Evolutionary conservation across 2,797 vertebrate species (phyloP).

Genomic region (Crossoptilon crossoptilon): DNA sequence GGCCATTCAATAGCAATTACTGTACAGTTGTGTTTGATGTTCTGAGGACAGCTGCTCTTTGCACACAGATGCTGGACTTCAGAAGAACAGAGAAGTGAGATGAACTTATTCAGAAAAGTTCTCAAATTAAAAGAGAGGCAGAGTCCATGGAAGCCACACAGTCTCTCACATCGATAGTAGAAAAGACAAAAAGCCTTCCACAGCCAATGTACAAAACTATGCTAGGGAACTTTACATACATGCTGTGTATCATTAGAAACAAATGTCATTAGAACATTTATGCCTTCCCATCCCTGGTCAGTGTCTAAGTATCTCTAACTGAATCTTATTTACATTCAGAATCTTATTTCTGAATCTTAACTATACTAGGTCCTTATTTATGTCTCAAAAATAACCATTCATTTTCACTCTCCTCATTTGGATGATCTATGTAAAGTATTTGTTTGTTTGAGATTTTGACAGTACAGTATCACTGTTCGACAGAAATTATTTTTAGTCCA

Average conservation of each 20-base stretch:
- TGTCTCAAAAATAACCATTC: not conserved
- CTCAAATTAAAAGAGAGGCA: not conserved
- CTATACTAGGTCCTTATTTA: not conserved
- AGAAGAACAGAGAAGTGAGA: not conserved
- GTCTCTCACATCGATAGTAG: not conserved
- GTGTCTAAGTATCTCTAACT: not conserved
- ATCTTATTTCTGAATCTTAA: not conserved
- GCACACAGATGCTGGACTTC: not conserved
- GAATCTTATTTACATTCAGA: not conserved
- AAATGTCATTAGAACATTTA: not conserved
- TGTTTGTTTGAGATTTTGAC: constrained; percentile 40
- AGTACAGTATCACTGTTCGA: constrained; percentile 62
- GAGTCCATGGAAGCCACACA: fast-evolving
- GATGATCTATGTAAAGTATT: constrained; percentile 52
- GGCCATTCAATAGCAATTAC: fast-evolving
- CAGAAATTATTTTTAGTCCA: constrained; percentile 68
- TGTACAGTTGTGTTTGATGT: not conserved
- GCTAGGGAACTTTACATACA: not conserved
- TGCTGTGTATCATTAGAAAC: not conserved
- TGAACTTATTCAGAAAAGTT: not conserved
- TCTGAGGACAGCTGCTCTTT: not conserved
- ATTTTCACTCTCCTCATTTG: constrained; percentile 41
- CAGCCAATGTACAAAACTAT: not conserved
- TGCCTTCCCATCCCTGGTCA: not conserved
- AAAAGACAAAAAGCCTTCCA: not conserved